These are phyloP conservation scores for Trichonephila inaurata DNA, from an alignment of 1,140 invertebrate genomes.

Conservation along the genomic window DNA sequence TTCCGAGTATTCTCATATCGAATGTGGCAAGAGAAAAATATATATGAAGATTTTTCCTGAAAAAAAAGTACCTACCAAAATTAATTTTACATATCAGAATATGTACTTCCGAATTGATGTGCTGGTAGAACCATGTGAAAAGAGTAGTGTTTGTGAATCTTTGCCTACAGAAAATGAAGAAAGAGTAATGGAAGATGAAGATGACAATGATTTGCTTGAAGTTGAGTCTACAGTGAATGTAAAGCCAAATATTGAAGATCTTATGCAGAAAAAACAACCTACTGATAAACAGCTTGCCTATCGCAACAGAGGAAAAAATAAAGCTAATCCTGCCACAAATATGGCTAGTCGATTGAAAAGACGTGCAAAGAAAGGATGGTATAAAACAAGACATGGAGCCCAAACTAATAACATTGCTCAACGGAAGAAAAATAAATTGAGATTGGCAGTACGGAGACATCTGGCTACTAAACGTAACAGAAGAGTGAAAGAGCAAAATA, in stretches of 20 bases:
- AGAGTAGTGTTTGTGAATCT: background rate
- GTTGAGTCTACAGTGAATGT: background rate
- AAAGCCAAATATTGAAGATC: conserved; percentile 45
- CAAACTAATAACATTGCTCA: background rate
- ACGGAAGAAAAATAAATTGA: background rate
- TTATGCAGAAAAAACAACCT: background rate
- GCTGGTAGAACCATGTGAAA: background rate
- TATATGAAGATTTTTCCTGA: conserved; percentile 60
- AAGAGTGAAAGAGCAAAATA: background rate
- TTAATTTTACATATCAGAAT: conserved; percentile 24
- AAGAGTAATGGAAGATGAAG: background rate
- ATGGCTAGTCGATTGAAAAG: conserved; percentile 9
- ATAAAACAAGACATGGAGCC: background rate
- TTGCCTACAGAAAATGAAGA: conserved; percentile 4
- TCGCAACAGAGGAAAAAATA: background rate
- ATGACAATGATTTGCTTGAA: background rate
- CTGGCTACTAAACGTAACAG: background rate
- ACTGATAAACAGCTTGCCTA: background rate
- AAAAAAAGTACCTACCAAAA: conserved; percentile 32
- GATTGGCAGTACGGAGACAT: background rate
- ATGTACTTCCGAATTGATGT: conserved; percentile 26
- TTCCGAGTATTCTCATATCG: conserved; percentile 64
- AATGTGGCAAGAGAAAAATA: conserved; percentile 48
- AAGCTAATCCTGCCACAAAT: background rate
- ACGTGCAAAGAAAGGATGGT: conserved; percentile 40